These are phyloP conservation scores for Silurus asotus DNA, from an alignment of 2,113 vertebrate species.

Conservation along the genomic window DNA sequence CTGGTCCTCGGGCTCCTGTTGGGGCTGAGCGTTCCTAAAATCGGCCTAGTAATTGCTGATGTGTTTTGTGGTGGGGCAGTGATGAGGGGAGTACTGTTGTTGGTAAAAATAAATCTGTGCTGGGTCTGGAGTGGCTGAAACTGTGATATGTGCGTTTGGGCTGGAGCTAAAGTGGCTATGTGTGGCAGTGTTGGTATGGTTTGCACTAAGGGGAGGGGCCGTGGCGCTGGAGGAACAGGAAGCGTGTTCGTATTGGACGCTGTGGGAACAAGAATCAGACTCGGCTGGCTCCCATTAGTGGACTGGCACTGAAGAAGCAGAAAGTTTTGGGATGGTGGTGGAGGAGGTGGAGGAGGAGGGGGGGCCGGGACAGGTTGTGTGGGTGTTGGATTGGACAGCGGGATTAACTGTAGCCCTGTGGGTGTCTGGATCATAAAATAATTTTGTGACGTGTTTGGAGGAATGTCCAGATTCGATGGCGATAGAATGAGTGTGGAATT, in stretches of 20 bases:
- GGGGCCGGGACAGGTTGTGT: conserved; percentile 58
- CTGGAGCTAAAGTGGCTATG: conserved; percentile 62
- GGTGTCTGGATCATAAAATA: conserved; percentile 84
- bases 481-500: conserved; percentile 77
- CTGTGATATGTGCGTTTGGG: conserved; percentile 66
- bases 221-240: conserved; percentile 61
- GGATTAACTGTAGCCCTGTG: conserved; percentile 85
- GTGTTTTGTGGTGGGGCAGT: conserved; percentile 47
- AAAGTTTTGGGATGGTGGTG: conserved; percentile 69
- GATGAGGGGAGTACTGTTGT: conserved; percentile 54
- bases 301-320: conserved; percentile 76
- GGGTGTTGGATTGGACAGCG: conserved; percentile 73
- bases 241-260: conserved; percentile 56
- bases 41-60: conserved; percentile 65
- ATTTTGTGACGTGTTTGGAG: conserved; percentile 77
- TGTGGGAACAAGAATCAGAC: conserved; percentile 72
- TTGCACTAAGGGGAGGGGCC: conserved; percentile 68
- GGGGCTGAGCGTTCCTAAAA: conserved; percentile 65
- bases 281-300: conserved; percentile 68
- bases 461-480: conserved; percentile 75
- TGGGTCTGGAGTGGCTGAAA: conserved; percentile 72
- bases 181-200: conserved; percentile 69
- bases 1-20: conserved; percentile 68
- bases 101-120: conserved; percentile 69
- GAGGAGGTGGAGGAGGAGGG: conserved; percentile 60